phyloP scores from a whole-genome alignment of 2,888 invertebrate genomes.

The Pristionchus arcanus region DNA sequence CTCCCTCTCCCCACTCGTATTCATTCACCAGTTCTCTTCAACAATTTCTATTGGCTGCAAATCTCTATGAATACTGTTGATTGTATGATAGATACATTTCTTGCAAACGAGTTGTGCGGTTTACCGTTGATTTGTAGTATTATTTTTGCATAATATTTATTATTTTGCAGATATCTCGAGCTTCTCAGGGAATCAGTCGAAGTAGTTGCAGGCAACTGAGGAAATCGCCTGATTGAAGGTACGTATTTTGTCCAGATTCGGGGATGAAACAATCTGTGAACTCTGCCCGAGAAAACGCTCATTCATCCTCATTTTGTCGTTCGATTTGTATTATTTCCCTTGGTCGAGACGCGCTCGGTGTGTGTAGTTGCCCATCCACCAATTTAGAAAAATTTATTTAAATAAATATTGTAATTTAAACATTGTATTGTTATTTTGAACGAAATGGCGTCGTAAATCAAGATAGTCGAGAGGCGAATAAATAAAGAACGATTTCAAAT shows the following conservation, averaged over 20 bases:
- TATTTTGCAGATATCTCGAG: background rate
- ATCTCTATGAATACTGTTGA: background rate
- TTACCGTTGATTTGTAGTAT: background rate
- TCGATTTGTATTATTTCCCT: constrained; percentile 17
- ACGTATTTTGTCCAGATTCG: background rate
- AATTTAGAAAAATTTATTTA: background rate
- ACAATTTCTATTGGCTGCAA: background rate
- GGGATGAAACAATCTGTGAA: constrained; percentile 35
- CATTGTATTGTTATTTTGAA: background rate
- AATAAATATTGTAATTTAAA: background rate
- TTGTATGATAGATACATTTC: no score
- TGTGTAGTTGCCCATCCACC: constrained; percentile 43
- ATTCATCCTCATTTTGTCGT: background rate
- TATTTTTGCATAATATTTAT: background rate
- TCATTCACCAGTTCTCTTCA: background rate
- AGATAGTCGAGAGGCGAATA: no score
- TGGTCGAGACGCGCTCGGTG: constrained; percentile 31
- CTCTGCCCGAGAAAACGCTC: background rate
- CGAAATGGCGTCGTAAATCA: no score
- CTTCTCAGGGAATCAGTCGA: background rate
- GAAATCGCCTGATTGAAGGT: background rate
- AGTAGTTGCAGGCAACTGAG: background rate
- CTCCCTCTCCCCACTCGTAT: background rate
- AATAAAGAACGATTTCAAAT: no score
- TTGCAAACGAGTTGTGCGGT: no score